Base-by-base conservation (phyloP, 92 coral and sea anemone genomes). In the Scolanthus callimorphus region DNA sequence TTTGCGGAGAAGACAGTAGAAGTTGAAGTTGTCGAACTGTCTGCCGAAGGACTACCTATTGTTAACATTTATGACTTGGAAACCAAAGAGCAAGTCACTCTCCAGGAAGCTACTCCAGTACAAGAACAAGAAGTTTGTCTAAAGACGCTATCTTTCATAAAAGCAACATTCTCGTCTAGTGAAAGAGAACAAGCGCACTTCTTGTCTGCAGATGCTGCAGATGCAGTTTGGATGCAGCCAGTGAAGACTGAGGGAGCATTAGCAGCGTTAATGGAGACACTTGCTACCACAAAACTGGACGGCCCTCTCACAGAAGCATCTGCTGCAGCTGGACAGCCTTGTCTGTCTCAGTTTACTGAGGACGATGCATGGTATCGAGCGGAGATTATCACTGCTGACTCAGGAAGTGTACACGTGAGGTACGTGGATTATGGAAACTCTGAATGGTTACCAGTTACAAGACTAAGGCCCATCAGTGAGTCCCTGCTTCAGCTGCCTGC, bases 391-490 rank as follows among this genome's bases (percentile, higher is more conserved):
- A 39, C 43, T 13, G 76, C 82, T 22, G 81, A 83, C 25, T 69
- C 89, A 8, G 96, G 96, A 4, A 57, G 50, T 39, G 72, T 84
- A 22, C 84, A 80, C 24, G 98, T 92, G 9, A 71, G 74, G 49
- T 92, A 87, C 81, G 96, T 92, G 44, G 98, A 92, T 57, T 92
- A 84, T 61, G 98, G 98, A 28, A 92, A 92, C 44, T 59, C 78
- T 1, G 88, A 92, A 27, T 63, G 58, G 41, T 74, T 89, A 2
- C 83, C 79, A 25, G 46, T 88, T 26, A 71, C 90, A 1, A 78
- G 72, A 48, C 82, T 92, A 4, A 84, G 65, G 53, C 91, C 77
- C 20, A 64, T 92, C 19, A 79, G 68, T 51, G 85, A 76, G 4
- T 65, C 77, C 38, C 79, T 89, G 20, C 69, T 65, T 1, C 64